Evolutionary conservation across 2,888 invertebrate species (phyloP), one percentile per base, ranked within the genome.

Genomic region (Thymelicus sylvestris): DNA sequence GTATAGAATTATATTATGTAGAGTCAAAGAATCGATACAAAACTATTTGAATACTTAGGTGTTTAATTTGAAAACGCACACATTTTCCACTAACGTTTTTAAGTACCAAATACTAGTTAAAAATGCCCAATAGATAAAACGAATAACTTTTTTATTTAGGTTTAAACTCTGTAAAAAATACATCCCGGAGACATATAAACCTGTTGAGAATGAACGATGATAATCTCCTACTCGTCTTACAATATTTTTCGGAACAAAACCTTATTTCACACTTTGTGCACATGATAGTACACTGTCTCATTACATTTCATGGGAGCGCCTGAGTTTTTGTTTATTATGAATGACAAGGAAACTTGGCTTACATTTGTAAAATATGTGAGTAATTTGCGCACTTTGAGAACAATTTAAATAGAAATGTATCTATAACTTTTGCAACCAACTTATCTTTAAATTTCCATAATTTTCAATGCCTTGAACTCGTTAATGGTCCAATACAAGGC

Each of bases 211-310:
- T 73, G 73, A 76, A 64, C 71, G 73, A 74, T 76, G 44, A 66
- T 66, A 19, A 66, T 69, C 69, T 59, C 63, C 5, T 72, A 67
- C 63, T 63, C 67, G 71, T 72, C 55, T 63, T 63, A 74, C 59
- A 57, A 57, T 74, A 73, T 76, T 85, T 83, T 84, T 80, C 75
- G 80, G 83, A 83, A 83, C 84, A 86, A 81, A 86, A 91, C 79
- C 89, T 88, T 85, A 92, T 92, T 92, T 92, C 92, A 92, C 92
- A 89, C 83, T 83, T 80, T 83, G 82, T 89, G 91, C 89, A 87
- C 92, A 90, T 81, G 84, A 75, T 84, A 76, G 82, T 87, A 84
- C 38, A 57, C 7, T 85, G 85, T 86, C 84, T 86, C 82, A 83
- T 87, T 86, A 87, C 85, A 89, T 88, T 89, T 87, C 86, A 86